Evolutionary conservation across 2,888 invertebrate species (phyloP).

Genomic region (Caenorhabditis imperialis): DNA sequence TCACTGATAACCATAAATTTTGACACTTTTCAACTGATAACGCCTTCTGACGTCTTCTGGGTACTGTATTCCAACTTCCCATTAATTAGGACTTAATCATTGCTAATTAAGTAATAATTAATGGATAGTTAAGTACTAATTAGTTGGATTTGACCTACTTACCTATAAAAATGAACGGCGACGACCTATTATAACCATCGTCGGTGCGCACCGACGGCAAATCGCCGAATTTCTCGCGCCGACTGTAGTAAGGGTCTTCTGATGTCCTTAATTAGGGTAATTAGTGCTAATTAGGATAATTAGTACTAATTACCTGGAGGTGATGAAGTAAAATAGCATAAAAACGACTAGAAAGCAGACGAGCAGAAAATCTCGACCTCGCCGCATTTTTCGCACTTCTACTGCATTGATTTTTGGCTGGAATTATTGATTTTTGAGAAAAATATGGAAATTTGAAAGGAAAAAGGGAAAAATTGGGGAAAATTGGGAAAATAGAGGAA

Average conservation of each 20-base stretch:
- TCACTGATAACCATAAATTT: too few species aligned
- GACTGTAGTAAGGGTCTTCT: constrained; percentile 32
- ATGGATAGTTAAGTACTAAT: too few species aligned
- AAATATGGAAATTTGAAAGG: background rate
- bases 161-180: constrained; percentile 54
- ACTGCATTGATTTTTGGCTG: too few species aligned
- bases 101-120: too few species aligned
- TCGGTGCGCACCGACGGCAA: constrained; percentile 6
- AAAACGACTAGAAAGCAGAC: constrained; percentile 48
- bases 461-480: background rate
- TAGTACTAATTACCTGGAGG: constrained; percentile 20
- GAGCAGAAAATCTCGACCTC: constrained; percentile 33
- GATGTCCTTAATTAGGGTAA: constrained; percentile 19
- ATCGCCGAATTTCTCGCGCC: constrained; percentile 27
- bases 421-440: too few species aligned
- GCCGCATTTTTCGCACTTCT: constrained; percentile 26
- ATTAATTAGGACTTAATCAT: too few species aligned
- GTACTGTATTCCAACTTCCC: too few species aligned
- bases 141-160: too few species aligned
- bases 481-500: background rate
- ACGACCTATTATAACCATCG: constrained; percentile 44
- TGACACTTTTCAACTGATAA: too few species aligned
- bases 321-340: constrained; percentile 48
- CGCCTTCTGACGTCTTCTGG: too few species aligned
- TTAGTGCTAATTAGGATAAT: background rate